Evolutionary conservation across 2,888 invertebrate genomes (phyloP).

Genomic region (Hermaeophaga mercurialis): DNA sequence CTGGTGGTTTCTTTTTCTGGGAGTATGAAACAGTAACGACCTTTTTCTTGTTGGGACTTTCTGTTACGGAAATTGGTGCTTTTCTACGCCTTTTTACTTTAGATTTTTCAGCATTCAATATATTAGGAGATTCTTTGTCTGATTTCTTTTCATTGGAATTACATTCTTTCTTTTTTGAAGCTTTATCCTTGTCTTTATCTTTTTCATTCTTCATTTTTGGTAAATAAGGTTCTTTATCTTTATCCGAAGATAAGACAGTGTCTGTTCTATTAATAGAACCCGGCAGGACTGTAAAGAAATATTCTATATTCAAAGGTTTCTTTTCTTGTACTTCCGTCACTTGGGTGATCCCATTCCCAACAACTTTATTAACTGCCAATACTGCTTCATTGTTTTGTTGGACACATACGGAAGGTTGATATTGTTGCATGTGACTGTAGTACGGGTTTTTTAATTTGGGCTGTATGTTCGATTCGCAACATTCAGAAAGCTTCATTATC

Average conservation of each 20-base stretch:
- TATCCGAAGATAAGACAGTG: neutral
- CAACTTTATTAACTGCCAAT: no score
- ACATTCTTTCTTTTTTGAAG: neutral
- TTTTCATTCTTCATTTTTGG: neutral
- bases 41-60: neutral
- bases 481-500: neutral
- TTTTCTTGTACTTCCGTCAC: neutral
- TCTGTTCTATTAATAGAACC: neutral
- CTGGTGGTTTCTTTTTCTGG: neutral
- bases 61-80: neutral
- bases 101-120: no score
- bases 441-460: neutral
- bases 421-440: neutral
- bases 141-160: neutral
- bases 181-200: neutral
- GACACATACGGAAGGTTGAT: no score
- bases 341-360: no score
- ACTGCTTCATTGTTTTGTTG: no score
- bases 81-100: neutral
- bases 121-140: neutral
- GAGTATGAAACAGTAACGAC: neutral
- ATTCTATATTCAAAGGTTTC: neutral
- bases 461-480: neutral
- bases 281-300: neutral
- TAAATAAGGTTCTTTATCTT: neutral